Conservation (phyloP, 30 jellyfish, hydroid and myxozoan species). For the Hydra vulgaris region DNA sequence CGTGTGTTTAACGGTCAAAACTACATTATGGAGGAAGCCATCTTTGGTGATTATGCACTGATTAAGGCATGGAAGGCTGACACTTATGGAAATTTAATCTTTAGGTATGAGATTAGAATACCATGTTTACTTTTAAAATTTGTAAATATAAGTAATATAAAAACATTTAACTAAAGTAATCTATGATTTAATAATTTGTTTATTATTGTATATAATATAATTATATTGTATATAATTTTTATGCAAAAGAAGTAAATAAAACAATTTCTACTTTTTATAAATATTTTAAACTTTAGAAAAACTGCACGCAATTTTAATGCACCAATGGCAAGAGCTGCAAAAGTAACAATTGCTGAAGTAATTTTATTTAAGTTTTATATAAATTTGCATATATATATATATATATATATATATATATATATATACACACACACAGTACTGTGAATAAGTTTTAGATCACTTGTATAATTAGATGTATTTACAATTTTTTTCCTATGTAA, state of each 20-base stretch:
- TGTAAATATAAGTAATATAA: neutral
- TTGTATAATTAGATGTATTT: too few relatives aligned
- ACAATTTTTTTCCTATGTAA: too few relatives aligned
- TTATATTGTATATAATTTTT: too few relatives aligned
- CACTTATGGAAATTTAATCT: slow-evolving; percentile 59
- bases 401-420: too few relatives aligned
- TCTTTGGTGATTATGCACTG: slow-evolving; percentile 77
- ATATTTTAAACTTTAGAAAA: slow-evolving; percentile 29
- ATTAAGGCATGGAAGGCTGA: slow-evolving; percentile 95
- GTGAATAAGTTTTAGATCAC: too few relatives aligned
- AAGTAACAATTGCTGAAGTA: slow-evolving; percentile 81
- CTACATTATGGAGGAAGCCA: slow-evolving; percentile 86
- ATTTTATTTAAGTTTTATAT: neutral
- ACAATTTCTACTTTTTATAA: too few relatives aligned
- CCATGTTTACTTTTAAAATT: too few relatives aligned
- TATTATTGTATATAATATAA: too few relatives aligned
- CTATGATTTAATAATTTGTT: too few relatives aligned
- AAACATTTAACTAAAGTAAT: neutral
- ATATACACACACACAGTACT: too few relatives aligned
- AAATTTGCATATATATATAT: neutral
- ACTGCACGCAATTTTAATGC: slow-evolving; percentile 82
- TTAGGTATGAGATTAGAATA: too few relatives aligned
- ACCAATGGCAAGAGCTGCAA: slow-evolving; percentile 91
- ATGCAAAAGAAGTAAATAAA: neutral
- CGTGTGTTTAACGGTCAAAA: slow-evolving; percentile 62